Base-by-base conservation (phyloP, 2,113 vertebrate genomes). In the Colius striatus region DNA sequence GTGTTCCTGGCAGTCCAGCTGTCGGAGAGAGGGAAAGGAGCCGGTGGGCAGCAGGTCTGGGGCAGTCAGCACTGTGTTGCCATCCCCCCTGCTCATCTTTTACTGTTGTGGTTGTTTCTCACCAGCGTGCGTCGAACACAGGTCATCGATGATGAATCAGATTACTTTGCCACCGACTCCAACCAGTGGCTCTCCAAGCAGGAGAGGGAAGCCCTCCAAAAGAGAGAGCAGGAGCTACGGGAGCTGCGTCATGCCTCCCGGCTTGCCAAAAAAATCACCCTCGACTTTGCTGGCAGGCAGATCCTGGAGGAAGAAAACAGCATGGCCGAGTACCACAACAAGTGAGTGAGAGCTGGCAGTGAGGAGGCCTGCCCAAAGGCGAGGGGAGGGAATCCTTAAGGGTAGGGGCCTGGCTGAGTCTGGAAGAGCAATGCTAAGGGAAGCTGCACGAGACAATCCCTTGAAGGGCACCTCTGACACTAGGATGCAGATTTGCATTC, bases 151-250 rank as follows among this genome's bases (percentile, higher is more conserved):
- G 99, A 99, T 16, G 99, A 99, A 71, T 98, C 98, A 0, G 99
- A 99, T 97, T 99, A 99, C 96, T 99, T 99, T 95, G 98, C 99
- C 34, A 97, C 98, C 0, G 99, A 99, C 87, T 99, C 99, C 95
- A 99, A 99, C 95, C 99, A 99, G 96, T 99, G 99, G 99, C 97
- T 99, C 8, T 99, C 99, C 19, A 98, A 98, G 63, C 87, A 97
- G 47, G 99, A 99, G 74, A 97, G 99, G 11, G 98, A 99, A 38
- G 96, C 97, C 1, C 93, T 99, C 60, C 98, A 98, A 92, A 99
- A 98, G 86, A 98, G 97, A 84, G 99, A 99, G 57, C 98, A 98
- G 90, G 99, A 99, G 94, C 98, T 99, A 22, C 92, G 98, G 60
- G 99, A 99, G 70, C 98, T 99, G 88, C 98, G 99, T 38, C 98